phyloP scores from a whole-genome alignment of 2,797 vertebrate genomes.

The Hapalemur alaotrensis region DNA sequence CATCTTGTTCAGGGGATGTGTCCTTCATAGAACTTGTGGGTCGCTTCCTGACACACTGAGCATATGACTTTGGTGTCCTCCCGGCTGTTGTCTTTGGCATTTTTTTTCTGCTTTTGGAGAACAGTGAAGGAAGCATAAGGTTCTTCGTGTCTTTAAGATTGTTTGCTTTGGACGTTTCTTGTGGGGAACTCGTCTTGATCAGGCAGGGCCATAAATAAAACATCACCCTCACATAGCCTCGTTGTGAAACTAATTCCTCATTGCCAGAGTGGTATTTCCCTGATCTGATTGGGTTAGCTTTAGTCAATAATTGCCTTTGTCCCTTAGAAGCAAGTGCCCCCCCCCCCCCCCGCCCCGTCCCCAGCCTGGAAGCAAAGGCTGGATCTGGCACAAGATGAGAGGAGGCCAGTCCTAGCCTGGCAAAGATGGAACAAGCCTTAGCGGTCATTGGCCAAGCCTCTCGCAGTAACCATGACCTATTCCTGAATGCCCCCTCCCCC shows the following conservation, averaged over 20 bases:
- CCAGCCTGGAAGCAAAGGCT: neutral
- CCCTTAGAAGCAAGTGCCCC: neutral
- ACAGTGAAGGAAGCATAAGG: neutral
- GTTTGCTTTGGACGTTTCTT: constrained; percentile 38
- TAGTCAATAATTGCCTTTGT: constrained; percentile 22
- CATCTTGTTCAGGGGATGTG: neutral
- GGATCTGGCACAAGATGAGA: neutral
- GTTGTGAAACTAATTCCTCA: constrained; percentile 52
- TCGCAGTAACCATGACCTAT: neutral
- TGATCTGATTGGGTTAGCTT: neutral
- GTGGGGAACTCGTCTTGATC: constrained; percentile 29
- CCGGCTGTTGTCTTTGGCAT: neutral
- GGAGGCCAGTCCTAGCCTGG: neutral
- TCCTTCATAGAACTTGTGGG: constrained; percentile 14
- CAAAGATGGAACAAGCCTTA: neutral
- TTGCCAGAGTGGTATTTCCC: neutral
- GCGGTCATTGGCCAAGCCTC: neutral
- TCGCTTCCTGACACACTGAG: neutral
- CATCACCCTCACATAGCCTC: neutral
- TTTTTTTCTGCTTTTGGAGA: neutral
- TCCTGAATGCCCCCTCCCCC: neutral
- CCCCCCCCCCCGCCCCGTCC: no score
- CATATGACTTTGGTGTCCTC: neutral
- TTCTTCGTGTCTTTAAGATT: neutral
- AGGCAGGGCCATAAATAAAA: constrained; percentile 62